Percentiles rank a stretch among this genome's conserved stretches.
These are phyloP conservation scores for Gobio gobio DNA, from an alignment of 2,113 vertebrate genomes.

Conservation along the genomic window DNA sequence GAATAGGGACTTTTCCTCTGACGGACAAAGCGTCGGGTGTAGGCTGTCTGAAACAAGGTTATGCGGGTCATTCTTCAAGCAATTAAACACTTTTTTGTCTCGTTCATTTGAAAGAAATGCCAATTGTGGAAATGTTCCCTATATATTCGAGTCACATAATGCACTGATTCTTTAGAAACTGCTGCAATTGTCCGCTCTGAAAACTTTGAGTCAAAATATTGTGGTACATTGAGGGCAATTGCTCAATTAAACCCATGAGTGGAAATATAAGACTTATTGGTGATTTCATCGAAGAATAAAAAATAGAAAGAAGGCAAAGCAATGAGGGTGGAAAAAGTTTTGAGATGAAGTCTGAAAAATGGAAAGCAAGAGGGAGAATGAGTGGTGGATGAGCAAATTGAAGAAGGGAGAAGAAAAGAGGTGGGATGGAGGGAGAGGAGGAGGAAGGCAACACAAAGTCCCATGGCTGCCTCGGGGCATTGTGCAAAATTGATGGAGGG, in stretches of 20 bases:
- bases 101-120: background rate
- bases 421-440: conserved; percentile 29
- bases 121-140: background rate
- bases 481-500: conserved; percentile 60
- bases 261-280: background rate
- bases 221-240: background rate
- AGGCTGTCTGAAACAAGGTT: conserved; percentile 32
- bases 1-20: conserved; percentile 3
- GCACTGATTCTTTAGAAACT: conserved; percentile 1
- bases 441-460: conserved; percentile 40
- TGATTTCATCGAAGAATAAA: background rate
- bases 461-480: conserved; percentile 52
- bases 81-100: conserved; percentile 38
- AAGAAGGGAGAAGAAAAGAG: conserved; percentile 55
- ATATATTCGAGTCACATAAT: background rate
- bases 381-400: conserved; percentile 65
- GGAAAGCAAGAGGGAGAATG: conserved; percentile 30
- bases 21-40: background rate
- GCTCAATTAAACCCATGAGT: background rate
- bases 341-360: background rate
- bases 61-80: conserved; percentile 6
- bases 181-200: background rate
- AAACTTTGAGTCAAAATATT: background rate
- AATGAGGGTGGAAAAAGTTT: conserved; percentile 14
- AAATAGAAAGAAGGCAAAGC: background rate